These are phyloP conservation scores for Microdon myrmicae DNA, from an alignment of 2,888 invertebrate genomes.

Conservation along the genomic window DNA sequence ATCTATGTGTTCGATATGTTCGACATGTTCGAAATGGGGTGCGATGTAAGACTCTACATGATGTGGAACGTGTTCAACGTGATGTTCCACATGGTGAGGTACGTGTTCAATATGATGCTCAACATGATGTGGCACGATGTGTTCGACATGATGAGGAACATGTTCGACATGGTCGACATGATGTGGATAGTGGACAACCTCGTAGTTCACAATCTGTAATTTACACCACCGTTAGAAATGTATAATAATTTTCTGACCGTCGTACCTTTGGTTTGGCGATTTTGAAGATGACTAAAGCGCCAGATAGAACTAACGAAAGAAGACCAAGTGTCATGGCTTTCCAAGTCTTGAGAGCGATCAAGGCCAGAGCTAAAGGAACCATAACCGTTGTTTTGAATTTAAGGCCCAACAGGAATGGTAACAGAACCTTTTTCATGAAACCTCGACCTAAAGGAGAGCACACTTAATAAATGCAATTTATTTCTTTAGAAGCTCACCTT, in stretches of 20 bases:
- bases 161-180: constrained; percentile 62
- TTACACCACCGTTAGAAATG: constrained; percentile 27
- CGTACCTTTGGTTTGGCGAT: constrained; percentile 83
- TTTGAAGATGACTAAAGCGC: constrained; percentile 87
- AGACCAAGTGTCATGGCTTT: constrained; percentile 87
- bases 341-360: constrained; percentile 90
- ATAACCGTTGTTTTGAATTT: constrained; percentile 88
- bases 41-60: constrained; percentile 69
- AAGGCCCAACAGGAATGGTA: constrained; percentile 85
- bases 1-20: constrained; percentile 70
- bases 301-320: constrained; percentile 84
- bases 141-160: constrained; percentile 62
- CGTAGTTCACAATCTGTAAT: constrained; percentile 79
- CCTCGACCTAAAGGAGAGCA: constrained; percentile 77
- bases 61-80: constrained; percentile 64
- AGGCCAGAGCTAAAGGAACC: constrained; percentile 81
- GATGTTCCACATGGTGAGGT: constrained; percentile 48
- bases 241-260: constrained; percentile 1
- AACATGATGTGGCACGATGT: constrained; percentile 66
- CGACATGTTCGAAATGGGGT: constrained; percentile 61
- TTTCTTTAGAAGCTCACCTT: constrained; percentile 55
- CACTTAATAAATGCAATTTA: background rate
- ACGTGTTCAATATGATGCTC: constrained; percentile 66
- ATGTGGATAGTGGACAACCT: constrained; percentile 85
- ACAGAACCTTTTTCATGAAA: constrained; percentile 83